Percentiles rank a stretch among this genome's conserved stretches.
Conservation (phyloP, 2,113 vertebrate genomes). For the Indicator maculatus region DNA sequence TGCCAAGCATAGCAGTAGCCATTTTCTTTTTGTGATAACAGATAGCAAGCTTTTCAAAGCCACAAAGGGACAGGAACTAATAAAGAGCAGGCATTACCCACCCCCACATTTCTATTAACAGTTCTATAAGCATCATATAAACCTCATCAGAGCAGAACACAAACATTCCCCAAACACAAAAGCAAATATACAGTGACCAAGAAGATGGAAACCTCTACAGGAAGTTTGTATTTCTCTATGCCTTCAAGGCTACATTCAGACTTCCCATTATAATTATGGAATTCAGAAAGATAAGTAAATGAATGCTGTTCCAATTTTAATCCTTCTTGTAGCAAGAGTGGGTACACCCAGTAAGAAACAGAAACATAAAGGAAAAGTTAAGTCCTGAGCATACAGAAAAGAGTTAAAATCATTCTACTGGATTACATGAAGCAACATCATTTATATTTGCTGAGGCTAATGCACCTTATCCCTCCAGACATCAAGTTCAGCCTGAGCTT, state of each 20-base stretch:
- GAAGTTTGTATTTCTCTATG: background rate
- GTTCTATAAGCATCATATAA: conserved; percentile 9
- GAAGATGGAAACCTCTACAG: background rate
- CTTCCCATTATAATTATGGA: background rate
- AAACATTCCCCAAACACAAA: background rate
- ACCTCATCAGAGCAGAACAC: background rate
- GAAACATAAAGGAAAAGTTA: background rate
- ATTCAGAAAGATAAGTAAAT: background rate
- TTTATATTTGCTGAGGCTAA: background rate
- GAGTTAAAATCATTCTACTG: background rate
- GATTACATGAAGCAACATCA: background rate
- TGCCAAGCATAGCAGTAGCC: background rate
- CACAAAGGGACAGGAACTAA: conserved; percentile 43
- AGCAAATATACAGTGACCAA: background rate
- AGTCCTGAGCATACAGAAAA: background rate
- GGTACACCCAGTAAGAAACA: background rate
- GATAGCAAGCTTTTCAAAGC: conserved; percentile 41
- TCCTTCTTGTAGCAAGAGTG: background rate
- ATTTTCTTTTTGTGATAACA: background rate
- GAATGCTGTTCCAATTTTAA: background rate
- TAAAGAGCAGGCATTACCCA: conserved; percentile 23
- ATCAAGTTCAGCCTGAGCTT: background rate
- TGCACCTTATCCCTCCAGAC: background rate
- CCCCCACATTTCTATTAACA: background rate
- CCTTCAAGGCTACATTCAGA: background rate